Evolutionary conservation across 2,113 vertebrate species (phyloP), one percentile per base, ranked within the genome.

Genomic region (Sorex fumeus): DNA sequence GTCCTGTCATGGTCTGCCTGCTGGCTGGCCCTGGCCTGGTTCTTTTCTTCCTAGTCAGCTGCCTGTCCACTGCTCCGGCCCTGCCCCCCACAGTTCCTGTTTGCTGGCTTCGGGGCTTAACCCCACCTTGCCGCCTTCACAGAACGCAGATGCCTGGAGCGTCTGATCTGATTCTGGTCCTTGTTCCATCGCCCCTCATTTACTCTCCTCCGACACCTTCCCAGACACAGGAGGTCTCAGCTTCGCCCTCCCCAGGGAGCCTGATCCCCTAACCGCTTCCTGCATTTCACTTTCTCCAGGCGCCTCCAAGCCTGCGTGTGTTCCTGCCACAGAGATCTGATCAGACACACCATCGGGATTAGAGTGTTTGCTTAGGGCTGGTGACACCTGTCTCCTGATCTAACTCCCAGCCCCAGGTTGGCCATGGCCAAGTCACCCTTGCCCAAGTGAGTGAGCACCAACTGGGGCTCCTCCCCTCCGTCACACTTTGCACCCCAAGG

Each of bases 361-460:
- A 1, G 84, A 57, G 50, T 2, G 1, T 10, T 6, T 3, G 25
- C 27, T 64, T 6, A 28, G 1, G 13, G 6, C 19, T 0, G 53
- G 34, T 2, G 2, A 4, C 3, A 2, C 32, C 45, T 18, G 4
- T 2, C 15, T n/a, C 18, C 21, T 11, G 4, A 2, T 53, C 47
- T 82, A 16, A 36, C 0, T 21, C 8, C 0, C 8, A 34, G 53
- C 1, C 60, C n/a, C 34, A 2, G n/a, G 69, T 28, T 23, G 6
- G 2, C n/a, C 0, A 10, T 25, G 43, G 13, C 6, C 28, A 19
- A 1, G 0, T 4, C 57, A 60, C 57, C 57, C 57, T 50, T 21
- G 57, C 21, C 57, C 57, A 60, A 23, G 18, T 60, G 57, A 60
- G 57, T 21, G 57, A 60, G 19, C 57, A 3, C 57, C 21, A 16